phyloP scores from a whole-genome alignment of 2,113 vertebrate genomes.

The Micronycteris hirsuta region DNA sequence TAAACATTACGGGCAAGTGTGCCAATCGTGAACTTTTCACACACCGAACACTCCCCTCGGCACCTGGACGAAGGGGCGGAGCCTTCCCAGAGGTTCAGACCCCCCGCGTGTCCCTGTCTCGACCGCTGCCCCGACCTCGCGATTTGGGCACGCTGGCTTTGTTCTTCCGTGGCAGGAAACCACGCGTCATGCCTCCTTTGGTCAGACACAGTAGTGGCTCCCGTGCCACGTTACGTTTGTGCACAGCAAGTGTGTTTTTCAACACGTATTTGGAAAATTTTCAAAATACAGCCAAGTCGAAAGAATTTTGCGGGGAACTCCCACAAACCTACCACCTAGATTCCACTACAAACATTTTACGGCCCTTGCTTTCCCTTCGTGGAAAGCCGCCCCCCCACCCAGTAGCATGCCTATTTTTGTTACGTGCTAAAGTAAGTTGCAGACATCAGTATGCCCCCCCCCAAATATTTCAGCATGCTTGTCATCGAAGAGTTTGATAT shows the following conservation, averaged over 20 bases:
- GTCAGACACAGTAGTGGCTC: neutral
- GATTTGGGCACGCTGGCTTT: fast-evolving
- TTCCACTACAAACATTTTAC: neutral
- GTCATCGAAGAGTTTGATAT: neutral
- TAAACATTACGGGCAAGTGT: neutral
- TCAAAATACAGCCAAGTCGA: neutral
- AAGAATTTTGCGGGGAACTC: neutral
- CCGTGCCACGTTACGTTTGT: neutral
- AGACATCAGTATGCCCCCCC: neutral
- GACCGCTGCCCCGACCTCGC: fast-evolving
- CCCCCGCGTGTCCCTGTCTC: fast-evolving
- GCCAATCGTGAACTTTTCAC: neutral
- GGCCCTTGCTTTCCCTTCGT: neutral
- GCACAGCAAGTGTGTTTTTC: neutral
- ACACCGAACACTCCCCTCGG: neutral
- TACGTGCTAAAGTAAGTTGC: neutral
- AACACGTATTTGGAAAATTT: neutral
- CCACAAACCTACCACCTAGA: neutral
- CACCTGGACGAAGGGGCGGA: neutral
- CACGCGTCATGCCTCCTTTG: fast-evolving
- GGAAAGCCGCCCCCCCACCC: neutral
- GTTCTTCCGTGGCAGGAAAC: neutral
- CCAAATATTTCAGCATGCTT: neutral
- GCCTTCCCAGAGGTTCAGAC: fast-evolving
- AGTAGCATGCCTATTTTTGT: neutral